A percentile compares a stretch with the other conserved stretches of the same genome.
phyloP scores from a whole-genome alignment of 1,140 invertebrate genomes.

The Chironomus tepperi region DNA sequence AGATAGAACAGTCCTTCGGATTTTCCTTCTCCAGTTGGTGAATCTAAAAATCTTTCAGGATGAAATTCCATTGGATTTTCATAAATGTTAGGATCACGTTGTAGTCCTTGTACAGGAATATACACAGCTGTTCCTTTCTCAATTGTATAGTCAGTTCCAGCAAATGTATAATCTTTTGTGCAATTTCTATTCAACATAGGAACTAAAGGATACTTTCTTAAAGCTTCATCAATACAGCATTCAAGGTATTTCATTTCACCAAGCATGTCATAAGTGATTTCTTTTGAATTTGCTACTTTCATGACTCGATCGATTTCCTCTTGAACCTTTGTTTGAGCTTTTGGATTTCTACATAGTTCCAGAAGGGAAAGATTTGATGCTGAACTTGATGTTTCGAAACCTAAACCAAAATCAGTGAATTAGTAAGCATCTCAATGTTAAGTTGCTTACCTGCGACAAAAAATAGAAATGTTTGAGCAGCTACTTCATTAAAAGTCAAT shows the following conservation, averaged over 20 bases:
- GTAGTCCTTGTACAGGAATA: not conserved
- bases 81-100: not conserved
- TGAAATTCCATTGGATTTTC: not conserved
- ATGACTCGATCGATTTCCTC: conserved; percentile 41
- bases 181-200: conserved; percentile 31
- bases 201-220: conserved; percentile 42
- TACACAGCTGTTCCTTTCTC: not conserved
- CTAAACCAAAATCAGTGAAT: conserved; percentile 4
- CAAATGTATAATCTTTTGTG: conserved; percentile 32
- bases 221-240: conserved; percentile 33
- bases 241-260: conserved; percentile 37
- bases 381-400: conserved; percentile 29
- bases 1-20: not conserved
- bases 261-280: conserved; percentile 32
- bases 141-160: not conserved
- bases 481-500: conserved; percentile 25
- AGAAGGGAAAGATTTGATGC: conserved; percentile 27
- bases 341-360: conserved; percentile 26
- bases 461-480: conserved; percentile 28
- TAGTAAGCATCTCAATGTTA: not conserved
- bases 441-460: conserved; percentile 8
- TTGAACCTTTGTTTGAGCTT: conserved; percentile 28
- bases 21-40: not conserved
- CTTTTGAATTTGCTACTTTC: conserved; percentile 29
- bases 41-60: not conserved